A percentile compares a stretch with the other conserved stretches of the same genome.
phyloP scores from a whole-genome alignment of 2,888 invertebrate species.

The Ferdinandea cuprea region DNA sequence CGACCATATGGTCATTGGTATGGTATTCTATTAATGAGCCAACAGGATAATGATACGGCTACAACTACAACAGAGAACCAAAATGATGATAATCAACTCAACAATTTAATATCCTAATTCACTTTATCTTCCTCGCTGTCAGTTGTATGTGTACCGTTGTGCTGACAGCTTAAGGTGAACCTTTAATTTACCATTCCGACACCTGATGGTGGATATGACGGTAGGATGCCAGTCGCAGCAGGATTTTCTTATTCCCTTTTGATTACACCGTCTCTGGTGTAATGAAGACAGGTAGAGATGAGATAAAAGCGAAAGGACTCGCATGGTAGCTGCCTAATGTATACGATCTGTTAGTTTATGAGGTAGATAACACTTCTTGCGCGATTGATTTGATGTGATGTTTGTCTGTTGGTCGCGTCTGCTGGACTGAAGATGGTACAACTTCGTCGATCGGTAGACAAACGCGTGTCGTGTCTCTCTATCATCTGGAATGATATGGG shows the following conservation, averaged over 20 bases:
- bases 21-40: conserved; percentile 72
- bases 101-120: conserved; percentile 69
- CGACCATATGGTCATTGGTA: conserved; percentile 67
- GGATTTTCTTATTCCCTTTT: conserved; percentile 20
- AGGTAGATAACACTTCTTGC: conserved; percentile 56
- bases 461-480: conserved; percentile 19
- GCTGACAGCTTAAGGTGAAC: conserved; percentile 72
- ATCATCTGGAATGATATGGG: conserved; percentile 69
- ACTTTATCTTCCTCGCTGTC: conserved; percentile 59
- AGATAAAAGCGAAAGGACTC: conserved; percentile 5
- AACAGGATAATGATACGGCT: conserved; percentile 68
- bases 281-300: conserved; percentile 64
- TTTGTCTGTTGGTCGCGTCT: conserved; percentile 10
- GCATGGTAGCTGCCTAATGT: conserved; percentile 51
- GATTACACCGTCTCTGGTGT: conserved; percentile 38
- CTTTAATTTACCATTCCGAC: conserved; percentile 73
- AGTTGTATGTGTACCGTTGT: conserved; percentile 63
- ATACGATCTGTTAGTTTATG: conserved; percentile 73
- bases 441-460: neutral
- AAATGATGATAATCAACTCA: conserved; percentile 66
- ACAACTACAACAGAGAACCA: conserved; percentile 20
- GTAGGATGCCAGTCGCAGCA: conserved; percentile 37
- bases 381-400: conserved; percentile 11
- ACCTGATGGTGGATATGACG: conserved; percentile 65
- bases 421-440: conserved; percentile 18